Conservation (phyloP, 2,113 vertebrate species). For the Tyrannus savana region DNA sequence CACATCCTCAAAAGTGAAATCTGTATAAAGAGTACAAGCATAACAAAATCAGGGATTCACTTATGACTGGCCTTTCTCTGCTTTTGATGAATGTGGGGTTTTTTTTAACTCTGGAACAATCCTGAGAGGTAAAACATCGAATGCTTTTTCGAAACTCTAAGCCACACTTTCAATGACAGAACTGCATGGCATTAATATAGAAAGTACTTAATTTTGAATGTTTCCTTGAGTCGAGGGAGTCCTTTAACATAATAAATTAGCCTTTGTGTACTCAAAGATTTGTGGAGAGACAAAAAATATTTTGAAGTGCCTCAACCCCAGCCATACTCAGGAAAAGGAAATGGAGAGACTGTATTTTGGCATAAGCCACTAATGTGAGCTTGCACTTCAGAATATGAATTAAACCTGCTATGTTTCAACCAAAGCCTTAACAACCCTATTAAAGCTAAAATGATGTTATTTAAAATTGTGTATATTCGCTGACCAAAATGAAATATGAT, state of each 20-base stretch:
- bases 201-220: not conserved
- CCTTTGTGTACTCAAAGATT: not conserved
- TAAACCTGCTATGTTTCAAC: not conserved
- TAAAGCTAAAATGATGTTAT: not conserved
- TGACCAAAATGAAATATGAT: not conserved
- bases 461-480: not conserved
- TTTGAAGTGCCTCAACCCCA: not conserved
- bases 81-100: not conserved
- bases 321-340: not conserved
- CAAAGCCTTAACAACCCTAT: not conserved
- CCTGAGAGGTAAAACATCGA: not conserved
- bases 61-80: not conserved
- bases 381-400: not conserved
- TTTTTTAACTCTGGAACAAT: not conserved
- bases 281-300: not conserved
- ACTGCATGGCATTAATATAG: not conserved
- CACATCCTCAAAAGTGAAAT: conserved; percentile 15
- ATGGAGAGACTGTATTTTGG: not conserved
- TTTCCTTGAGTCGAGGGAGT: not conserved
- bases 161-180: not conserved
- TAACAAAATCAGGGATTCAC: not conserved
- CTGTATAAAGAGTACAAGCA: not conserved
- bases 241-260: not conserved
- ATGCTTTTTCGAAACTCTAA: not conserved
- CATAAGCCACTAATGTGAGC: not conserved